Evolutionary conservation across 2,797 vertebrate genomes (phyloP).

Genomic region (Hylomyscus alleni): DNA sequence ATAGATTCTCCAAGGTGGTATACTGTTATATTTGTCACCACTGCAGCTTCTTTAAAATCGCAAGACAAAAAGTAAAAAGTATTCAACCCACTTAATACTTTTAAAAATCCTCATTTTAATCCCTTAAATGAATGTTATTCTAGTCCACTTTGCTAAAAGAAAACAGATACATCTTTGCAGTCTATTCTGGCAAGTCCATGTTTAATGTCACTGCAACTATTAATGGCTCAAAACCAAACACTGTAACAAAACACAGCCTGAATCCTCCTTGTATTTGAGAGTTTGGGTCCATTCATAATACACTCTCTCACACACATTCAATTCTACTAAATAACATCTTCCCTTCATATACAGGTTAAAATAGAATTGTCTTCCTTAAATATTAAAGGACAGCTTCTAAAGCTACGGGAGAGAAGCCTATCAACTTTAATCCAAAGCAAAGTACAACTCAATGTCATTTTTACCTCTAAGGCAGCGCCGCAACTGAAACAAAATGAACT

Average conservation of each 20-base stretch:
- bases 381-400: slow-evolving; percentile 31
- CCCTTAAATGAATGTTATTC: neutral
- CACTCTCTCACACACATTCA: slow-evolving; percentile 16
- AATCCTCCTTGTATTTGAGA: slow-evolving; percentile 25
- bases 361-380: slow-evolving; percentile 42
- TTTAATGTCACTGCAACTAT: slow-evolving; percentile 79
- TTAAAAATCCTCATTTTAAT: neutral
- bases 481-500: slow-evolving; percentile 72
- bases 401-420: slow-evolving; percentile 49
- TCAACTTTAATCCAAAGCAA: slow-evolving; percentile 77
- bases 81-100: slow-evolving; percentile 46
- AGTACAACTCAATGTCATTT: slow-evolving; percentile 84
- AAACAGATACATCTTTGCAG: slow-evolving; percentile 62
- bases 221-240: slow-evolving; percentile 76
- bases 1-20: slow-evolving; percentile 66
- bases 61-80: neutral
- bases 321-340: slow-evolving; percentile 60
- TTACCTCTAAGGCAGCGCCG: slow-evolving; percentile 52
- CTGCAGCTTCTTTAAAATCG: slow-evolving; percentile 30
- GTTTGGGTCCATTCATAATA: slow-evolving; percentile 74
- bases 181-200: slow-evolving; percentile 73
- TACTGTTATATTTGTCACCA: slow-evolving; percentile 46
- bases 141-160: slow-evolving; percentile 48
- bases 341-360: neutral
- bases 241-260: slow-evolving; percentile 74